phyloP scores from a whole-genome alignment of 2,113 vertebrate genomes.

The Sciurus niger region DNA sequence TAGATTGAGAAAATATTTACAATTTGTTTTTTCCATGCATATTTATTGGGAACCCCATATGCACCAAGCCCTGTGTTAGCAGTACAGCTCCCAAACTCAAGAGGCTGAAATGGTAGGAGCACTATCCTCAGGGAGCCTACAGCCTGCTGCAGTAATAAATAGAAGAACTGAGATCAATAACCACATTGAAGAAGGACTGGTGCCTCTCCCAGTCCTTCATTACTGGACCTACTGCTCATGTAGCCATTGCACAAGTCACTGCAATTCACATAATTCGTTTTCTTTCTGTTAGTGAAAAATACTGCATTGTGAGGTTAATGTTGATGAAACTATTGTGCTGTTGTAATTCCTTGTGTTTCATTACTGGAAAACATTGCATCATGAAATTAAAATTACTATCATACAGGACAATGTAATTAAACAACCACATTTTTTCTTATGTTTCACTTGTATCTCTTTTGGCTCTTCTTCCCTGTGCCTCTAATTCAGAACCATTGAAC shows the following conservation, averaged over 20 bases:
- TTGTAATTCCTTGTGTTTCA: not conserved
- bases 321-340: not conserved
- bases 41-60: not conserved
- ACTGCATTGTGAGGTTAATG: not conserved
- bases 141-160: not conserved
- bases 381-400: slow-evolving; percentile 21
- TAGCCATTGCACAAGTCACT: not conserved
- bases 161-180: not conserved
- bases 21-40: slow-evolving; percentile 20
- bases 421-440: not conserved
- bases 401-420: not conserved
- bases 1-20: slow-evolving; percentile 52
- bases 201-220: not conserved
- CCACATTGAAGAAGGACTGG: not conserved
- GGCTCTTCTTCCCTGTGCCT: not conserved
- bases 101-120: not conserved
- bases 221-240: accelerated
- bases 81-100: not conserved
- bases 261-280: not conserved
- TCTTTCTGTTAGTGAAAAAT: not conserved
- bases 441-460: slow-evolving; percentile 3
- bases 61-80: not conserved
- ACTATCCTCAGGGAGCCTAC: not conserved
- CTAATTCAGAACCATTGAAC: slow-evolving; percentile 18
- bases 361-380: not conserved